Base-by-base conservation (phyloP, 1,140 invertebrate species). In the Anastrepha obliqua region DNA sequence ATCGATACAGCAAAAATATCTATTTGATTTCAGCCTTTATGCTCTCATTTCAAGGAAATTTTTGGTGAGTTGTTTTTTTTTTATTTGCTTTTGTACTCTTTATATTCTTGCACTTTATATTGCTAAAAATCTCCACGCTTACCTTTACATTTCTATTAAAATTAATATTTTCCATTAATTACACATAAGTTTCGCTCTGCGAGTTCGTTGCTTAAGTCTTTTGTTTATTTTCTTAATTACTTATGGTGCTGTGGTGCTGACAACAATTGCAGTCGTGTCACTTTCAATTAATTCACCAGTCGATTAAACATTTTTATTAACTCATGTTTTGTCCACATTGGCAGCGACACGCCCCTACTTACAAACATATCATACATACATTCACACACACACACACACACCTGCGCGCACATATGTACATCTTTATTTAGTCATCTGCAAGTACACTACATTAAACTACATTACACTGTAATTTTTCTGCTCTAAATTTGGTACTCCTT, bases 171-270 rank as follows among this genome's bases (percentile, higher is more conserved):
- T 67, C 3, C 60, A 13, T 11, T 62, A 62, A 62, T n/a, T 62
- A 29, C 29, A 7, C n/a, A 7, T 39, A 29, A 67, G 20, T 81
- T 81, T 58, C 74, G 7, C 42, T 51, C 9, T 4, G 2, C 74
- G 55, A 59, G 67, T 78, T 87, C 60, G 87, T 87, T 59, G 67
- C 87, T 78, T 87, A 87, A 87, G 87, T 87, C 87, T 87, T 87
- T 87, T 78, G 87, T 86, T 86, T 64, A 65, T 44, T 62, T 81
- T 51, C 17, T 81, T 0, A 29, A 20, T 20, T 47, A 9, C 17
- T 81, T 81, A 55, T 58, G 47, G 47, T 55, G 74, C 74, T 13
- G 44, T 58, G 47, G 47, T 55, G 74, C 47, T 13, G 44, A 11
- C n/a, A 81, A 51, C 74, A 55, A 81, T 55, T 55, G 47, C 47